Conservation (phyloP, 2,888 invertebrate species). For the Pristionchus exspectatus region DNA sequence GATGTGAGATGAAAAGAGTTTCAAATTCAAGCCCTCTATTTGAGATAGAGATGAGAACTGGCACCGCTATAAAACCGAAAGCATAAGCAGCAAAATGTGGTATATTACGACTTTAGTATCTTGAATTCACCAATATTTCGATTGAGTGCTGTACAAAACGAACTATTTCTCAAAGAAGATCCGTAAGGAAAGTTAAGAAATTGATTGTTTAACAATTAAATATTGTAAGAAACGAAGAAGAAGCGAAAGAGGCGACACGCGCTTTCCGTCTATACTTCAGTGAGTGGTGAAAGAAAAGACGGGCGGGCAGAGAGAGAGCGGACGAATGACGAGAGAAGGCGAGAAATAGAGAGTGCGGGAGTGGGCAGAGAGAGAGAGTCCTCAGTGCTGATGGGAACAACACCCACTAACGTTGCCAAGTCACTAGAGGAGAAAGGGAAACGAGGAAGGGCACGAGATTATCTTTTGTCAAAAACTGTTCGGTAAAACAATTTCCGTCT, state of each 20-base stretch:
- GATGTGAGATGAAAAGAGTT: no score
- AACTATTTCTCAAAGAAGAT: no score
- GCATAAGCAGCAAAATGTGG: no score
- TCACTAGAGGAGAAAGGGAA: not conserved
- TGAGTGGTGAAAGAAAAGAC: constrained; percentile 42
- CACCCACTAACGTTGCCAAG: not conserved
- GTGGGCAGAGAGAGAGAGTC: not conserved
- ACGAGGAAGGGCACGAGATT: not conserved
- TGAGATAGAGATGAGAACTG: no score
- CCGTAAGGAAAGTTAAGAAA: no score
- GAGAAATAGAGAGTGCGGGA: not conserved
- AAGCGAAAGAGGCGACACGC: not conserved
- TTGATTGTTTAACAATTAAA: no score
- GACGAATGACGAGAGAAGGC: constrained; percentile 1
- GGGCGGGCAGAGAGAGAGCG: not conserved
- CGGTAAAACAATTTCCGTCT: not conserved
- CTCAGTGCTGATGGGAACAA: constrained; percentile 1
- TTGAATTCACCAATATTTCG: no score
- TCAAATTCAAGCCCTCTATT: no score
- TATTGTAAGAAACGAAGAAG: constrained; percentile 46
- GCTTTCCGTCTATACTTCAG: constrained; percentile 18
- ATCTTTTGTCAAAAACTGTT: not conserved
- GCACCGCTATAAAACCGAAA: no score
- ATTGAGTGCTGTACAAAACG: no score
- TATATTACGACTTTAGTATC: no score